Conservation (phyloP, 2,888 invertebrate species). For the Troilus luridus region DNA sequence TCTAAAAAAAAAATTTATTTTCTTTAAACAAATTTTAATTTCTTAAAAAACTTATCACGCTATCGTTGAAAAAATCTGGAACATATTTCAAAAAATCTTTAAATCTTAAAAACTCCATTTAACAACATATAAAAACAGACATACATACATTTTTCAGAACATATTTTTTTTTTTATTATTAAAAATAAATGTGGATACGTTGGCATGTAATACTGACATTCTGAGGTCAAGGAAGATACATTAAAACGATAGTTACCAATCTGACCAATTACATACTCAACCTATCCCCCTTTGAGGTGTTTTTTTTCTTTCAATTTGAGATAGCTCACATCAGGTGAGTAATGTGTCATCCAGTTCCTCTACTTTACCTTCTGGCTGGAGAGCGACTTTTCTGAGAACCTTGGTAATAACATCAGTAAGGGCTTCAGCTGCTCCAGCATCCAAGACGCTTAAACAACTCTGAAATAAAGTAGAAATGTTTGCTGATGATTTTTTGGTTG, state of each 20-base stretch:
- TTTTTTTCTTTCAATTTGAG: constrained; percentile 33
- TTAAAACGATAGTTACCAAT: neutral
- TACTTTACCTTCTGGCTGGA: constrained; percentile 86
- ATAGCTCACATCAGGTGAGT: constrained; percentile 65
- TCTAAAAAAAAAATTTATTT: neutral
- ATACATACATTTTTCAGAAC: constrained; percentile 1
- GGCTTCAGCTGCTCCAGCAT: constrained; percentile 90
- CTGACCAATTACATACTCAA: constrained; percentile 46
- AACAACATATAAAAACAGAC: constrained; percentile 18
- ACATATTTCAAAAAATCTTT: neutral
- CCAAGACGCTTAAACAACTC: constrained; percentile 83
- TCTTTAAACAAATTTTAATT: neutral
- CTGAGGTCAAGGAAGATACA: constrained; percentile 43
- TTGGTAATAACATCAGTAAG: constrained; percentile 91
- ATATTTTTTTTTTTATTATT: constrained; percentile 1
- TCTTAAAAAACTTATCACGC: neutral
- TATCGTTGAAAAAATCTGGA: neutral
- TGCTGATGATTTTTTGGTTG: neutral
- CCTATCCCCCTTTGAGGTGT: constrained; percentile 51
- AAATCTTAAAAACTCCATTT: constrained; percentile 2
- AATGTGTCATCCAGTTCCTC: constrained; percentile 94
- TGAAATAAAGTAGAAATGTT: constrained; percentile 69
- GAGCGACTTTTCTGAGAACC: constrained; percentile 84
- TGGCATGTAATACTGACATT: constrained; percentile 35
- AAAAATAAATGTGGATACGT: constrained; percentile 43